Percentiles rank a stretch among this genome's conserved stretches.
Evolutionary conservation across 1,140 invertebrate genomes (phyloP).

Genomic region (Musca domestica): DNA sequence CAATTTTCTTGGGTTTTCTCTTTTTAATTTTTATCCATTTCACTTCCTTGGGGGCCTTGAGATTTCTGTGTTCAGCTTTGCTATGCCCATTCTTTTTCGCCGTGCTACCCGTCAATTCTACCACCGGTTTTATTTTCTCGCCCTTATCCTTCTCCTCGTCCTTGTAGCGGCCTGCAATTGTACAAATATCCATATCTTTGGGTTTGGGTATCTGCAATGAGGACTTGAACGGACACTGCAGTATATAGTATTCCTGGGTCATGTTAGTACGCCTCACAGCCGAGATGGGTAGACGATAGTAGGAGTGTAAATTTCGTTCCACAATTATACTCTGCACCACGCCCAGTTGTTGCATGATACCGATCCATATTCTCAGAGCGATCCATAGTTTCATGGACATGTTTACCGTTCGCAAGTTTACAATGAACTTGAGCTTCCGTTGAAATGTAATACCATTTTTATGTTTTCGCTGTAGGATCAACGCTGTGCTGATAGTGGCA

Average conservation of each 20-base stretch:
- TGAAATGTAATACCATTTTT: no score
- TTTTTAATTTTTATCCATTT: constrained; percentile 5
- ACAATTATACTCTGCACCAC: constrained; percentile 38
- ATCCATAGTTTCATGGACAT: background rate
- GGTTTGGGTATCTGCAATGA: constrained; percentile 40
- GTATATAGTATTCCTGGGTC: constrained; percentile 35
- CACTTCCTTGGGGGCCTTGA: background rate
- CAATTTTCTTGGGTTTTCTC: background rate
- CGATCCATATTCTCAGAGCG: constrained; percentile 28
- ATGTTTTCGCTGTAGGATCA: no score
- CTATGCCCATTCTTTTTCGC: background rate
- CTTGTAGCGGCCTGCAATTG: constrained; percentile 39
- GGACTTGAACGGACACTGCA: constrained; percentile 43
- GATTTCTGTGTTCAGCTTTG: background rate
- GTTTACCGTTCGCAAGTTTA: background rate
- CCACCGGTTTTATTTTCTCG: background rate
- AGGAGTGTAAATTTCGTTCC: constrained; percentile 44
- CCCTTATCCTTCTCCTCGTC: constrained; percentile 19
- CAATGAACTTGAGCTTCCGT: constrained; percentile 10
- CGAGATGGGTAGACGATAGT: constrained; percentile 40
- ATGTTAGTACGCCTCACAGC: background rate
- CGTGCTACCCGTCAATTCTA: background rate
- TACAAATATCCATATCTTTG: constrained; percentile 41
- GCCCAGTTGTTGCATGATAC: constrained; percentile 36
- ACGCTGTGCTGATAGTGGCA: no score